Base-by-base conservation (phyloP, 2,113 vertebrate genomes). In the Chauna torquata region DNA sequence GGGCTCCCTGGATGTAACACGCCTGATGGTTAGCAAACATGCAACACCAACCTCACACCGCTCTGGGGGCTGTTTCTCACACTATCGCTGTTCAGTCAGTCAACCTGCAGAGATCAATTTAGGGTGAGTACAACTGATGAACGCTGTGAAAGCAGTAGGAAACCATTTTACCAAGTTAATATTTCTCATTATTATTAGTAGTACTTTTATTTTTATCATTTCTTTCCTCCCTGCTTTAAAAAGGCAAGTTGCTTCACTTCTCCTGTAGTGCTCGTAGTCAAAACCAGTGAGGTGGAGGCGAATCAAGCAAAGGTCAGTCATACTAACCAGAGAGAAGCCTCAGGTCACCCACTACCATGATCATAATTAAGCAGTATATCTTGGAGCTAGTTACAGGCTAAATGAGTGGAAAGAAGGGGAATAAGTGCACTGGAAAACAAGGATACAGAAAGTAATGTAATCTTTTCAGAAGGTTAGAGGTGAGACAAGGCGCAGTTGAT, bases 281-380 rank as follows among this genome's bases (percentile, higher is more conserved):
- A 75, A 92, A 96, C 65, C 32, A 65, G 69, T 77, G 62, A 91
- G 49, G 50, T 85, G 80, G 55, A 86, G 74, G 72, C n/a, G 83
- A 93, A 92, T 87, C 79, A 80, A 84, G 38, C 54, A 91, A 97
- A 97, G 91, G 85, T 97, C 96, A 96, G 59, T 78, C 55, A 36
- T 87, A 79, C 50, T 90, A 96, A 93, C 69, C n/a, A 91, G 58
- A 92, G 49, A 80, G 96, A 94, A 95, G 19, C 57, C 76, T 91
- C 69, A 64, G 79, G 86, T 96, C 80, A 84, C 42, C 44, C 4
- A 0, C 52, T 81, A 79, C 61, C 58, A 55, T 57, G 83, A 69
- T 86, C 66, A 72, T 94, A 97, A 97, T 96, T 95, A 94, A 94
- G 42, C 44, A 75, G 62, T 12, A 17, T 87, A 93, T 74, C 76